Evolutionary conservation across 1,140 invertebrate genomes (phyloP).

Genomic region (Papilio aristodemus): DNA sequence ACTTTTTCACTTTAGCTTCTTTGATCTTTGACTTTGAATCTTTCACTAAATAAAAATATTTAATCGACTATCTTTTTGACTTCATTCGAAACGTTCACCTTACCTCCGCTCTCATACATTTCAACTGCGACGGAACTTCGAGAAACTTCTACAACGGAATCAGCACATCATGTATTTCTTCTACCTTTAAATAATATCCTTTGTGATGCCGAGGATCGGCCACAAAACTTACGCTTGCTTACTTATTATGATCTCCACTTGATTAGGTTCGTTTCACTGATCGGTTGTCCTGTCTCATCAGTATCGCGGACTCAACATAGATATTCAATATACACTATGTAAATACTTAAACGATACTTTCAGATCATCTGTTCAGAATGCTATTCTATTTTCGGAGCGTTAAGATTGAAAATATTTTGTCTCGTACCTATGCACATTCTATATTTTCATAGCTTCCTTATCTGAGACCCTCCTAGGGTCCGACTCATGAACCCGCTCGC

Average conservation of each 20-base stretch:
- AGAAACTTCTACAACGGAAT: constrained; percentile 45
- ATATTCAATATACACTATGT: constrained; percentile 66
- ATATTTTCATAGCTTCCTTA: constrained; percentile 74
- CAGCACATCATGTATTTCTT: constrained; percentile 74
- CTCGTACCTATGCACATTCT: constrained; percentile 61
- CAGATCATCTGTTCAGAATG: constrained; percentile 67
- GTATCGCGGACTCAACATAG: constrained; percentile 51
- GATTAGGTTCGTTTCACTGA: constrained; percentile 14
- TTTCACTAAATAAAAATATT: constrained; percentile 43
- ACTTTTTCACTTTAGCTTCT: constrained; percentile 50
- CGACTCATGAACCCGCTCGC: constrained; percentile 48
- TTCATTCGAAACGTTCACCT: constrained; percentile 45
- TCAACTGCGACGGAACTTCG: constrained; percentile 38
- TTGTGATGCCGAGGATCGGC: constrained; percentile 32
- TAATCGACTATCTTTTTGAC: constrained; percentile 45
- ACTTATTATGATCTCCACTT: constrained; percentile 21
- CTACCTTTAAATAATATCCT: constrained; percentile 37
- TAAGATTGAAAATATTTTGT: constrained; percentile 68
- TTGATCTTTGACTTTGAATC: constrained; percentile 46
- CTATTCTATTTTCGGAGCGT: constrained; percentile 71
- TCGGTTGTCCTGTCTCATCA: constrained; percentile 33
- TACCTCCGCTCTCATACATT: constrained; percentile 45
- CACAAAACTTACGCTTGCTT: constrained; percentile 21
- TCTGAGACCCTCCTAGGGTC: constrained; percentile 55
- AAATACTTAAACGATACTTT: constrained; percentile 59